phyloP scores from a whole-genome alignment of 1,140 invertebrate species.

The Ips typographus region DNA sequence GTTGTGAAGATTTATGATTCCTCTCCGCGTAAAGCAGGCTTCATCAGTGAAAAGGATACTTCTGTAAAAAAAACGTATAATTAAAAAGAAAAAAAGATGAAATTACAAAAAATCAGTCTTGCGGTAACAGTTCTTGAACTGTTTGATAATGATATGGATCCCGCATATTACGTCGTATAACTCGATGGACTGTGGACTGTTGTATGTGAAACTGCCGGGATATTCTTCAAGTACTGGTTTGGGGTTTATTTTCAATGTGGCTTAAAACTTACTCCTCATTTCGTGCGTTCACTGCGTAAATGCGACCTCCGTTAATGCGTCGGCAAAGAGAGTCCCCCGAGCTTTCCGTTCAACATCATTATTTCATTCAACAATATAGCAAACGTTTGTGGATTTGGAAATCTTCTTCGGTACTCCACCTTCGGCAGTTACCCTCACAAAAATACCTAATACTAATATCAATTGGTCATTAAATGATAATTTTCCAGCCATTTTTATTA shows the following conservation, averaged over 20 bases:
- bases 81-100: not conserved
- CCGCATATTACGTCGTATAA: slow-evolving; percentile 9
- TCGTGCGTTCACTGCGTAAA: slow-evolving; percentile 22
- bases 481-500: slow-evolving; percentile 6
- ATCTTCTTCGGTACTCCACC: slow-evolving; percentile 1
- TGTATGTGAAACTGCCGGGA: slow-evolving; percentile 14
- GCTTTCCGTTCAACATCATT: slow-evolving; percentile 5
- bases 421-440: slow-evolving; percentile 1
- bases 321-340: slow-evolving; percentile 6
- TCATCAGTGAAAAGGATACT: slow-evolving; percentile 15
- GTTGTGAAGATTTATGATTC: slow-evolving; percentile 9
- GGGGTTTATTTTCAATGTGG: slow-evolving; percentile 15
- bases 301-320: slow-evolving; percentile 7
- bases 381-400: slow-evolving; percentile 14
- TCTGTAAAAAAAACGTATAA: slow-evolving; percentile 3
- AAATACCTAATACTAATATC: not conserved
- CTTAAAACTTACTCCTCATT: slow-evolving; percentile 11
- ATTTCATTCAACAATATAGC: not conserved
- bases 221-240: slow-evolving; percentile 20
- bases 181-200: slow-evolving; percentile 8
- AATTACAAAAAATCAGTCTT: slow-evolving; percentile 14
- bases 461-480: slow-evolving; percentile 8
- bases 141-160: slow-evolving; percentile 7
- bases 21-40: slow-evolving; percentile 1
- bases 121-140: not conserved